Conservation (phyloP, 2,797 vertebrate species). For the Gambusia yucatana region DNA sequence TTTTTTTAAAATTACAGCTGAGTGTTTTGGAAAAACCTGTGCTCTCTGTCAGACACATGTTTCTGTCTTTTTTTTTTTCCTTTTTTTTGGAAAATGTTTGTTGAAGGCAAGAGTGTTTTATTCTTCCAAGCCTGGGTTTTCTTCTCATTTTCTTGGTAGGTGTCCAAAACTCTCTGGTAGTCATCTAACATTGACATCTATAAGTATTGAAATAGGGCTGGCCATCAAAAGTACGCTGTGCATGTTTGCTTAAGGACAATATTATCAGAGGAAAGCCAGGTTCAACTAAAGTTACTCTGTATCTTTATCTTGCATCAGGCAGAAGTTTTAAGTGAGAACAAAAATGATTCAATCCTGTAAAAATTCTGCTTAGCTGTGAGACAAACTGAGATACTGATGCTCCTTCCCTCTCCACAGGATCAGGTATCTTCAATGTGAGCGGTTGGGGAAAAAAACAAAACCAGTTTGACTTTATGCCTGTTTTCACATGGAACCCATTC, state of each 20-base stretch:
- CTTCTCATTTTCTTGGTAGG: slow-evolving; percentile 43
- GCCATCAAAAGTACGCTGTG: slow-evolving; percentile 15
- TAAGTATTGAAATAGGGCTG: slow-evolving; percentile 46
- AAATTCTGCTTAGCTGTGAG: neutral
- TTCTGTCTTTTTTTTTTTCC: slow-evolving; percentile 6
- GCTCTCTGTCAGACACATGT: neutral
- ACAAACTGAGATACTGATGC: neutral
- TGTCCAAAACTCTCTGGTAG: slow-evolving; percentile 44
- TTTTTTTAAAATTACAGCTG: neutral
- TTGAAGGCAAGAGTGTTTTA: slow-evolving; percentile 20
- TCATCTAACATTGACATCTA: slow-evolving; percentile 24
- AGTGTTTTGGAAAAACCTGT: neutral
- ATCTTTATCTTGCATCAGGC: slow-evolving; percentile 16
- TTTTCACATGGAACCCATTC: slow-evolving; percentile 35
- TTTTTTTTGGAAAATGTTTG: slow-evolving; percentile 6
- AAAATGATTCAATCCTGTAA: neutral
- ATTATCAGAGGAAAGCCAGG: slow-evolving; percentile 38
- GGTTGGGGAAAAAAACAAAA: slow-evolving; percentile 6
- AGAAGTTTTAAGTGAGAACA: slow-evolving; percentile 1
- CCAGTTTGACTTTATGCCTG: slow-evolving; percentile 28
- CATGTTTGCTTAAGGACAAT: slow-evolving; percentile 39
- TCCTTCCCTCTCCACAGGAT: neutral
- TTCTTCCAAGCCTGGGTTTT: slow-evolving; percentile 35
- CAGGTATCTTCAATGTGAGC: slow-evolving; percentile 10
- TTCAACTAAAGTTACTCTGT: slow-evolving; percentile 10